Evolutionary conservation across 2,888 invertebrate species (phyloP).

Genomic region (Heliconius ethilla): DNA sequence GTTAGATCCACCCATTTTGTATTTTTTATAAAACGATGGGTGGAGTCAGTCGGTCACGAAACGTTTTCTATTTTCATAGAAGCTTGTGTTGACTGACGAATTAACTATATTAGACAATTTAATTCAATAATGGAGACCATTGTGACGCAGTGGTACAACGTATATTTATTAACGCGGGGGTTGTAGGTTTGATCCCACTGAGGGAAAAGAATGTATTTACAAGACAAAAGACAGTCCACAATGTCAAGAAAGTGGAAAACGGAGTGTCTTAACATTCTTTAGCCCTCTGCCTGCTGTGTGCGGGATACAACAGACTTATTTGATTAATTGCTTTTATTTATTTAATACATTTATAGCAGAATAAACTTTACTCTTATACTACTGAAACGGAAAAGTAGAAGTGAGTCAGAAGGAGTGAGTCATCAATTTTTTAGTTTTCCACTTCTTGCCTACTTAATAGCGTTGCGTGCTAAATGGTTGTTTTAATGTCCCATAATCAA

Average conservation of each 20-base stretch:
- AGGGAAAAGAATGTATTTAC: background rate
- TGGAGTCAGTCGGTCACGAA: constrained; percentile 25
- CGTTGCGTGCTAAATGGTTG: background rate
- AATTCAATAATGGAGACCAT: background rate
- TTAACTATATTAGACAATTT: background rate
- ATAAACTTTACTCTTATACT: no score
- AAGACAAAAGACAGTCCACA: background rate
- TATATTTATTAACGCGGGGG: background rate
- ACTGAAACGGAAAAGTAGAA: no score
- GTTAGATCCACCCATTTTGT: constrained; percentile 36
- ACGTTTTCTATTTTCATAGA: background rate
- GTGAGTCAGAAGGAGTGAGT: no score
- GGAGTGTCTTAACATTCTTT: no score
- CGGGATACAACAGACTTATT: no score
- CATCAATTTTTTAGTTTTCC: no score
- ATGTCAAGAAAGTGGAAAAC: no score
- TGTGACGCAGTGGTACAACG: background rate
- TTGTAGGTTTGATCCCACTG: background rate
- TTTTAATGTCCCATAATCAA: background rate
- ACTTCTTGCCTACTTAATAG: background rate
- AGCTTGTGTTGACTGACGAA: background rate
- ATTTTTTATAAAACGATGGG: constrained; percentile 38
- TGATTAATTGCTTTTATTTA: no score
- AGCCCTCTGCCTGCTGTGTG: no score
- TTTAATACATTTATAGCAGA: no score